A percentile compares a stretch with the other conserved stretches of the same genome.
phyloP scores from a whole-genome alignment of 2,113 vertebrate genomes.

The Corythoichthys intestinalis region DNA sequence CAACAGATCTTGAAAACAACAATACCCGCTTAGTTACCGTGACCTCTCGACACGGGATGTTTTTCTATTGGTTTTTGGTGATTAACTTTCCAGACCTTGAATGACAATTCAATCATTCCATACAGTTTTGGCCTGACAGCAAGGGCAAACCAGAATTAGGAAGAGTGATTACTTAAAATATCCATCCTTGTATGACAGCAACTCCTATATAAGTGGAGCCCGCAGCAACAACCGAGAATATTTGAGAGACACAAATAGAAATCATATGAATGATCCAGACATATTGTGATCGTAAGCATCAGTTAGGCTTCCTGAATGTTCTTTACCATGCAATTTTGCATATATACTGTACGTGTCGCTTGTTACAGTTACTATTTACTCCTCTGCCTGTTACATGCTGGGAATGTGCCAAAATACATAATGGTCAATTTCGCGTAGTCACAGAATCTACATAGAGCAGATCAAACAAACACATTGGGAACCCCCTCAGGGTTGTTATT shows the following conservation, averaged over 20 bases:
- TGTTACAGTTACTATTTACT: constrained; percentile 3
- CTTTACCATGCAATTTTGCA: constrained; percentile 38
- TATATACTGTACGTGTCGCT: constrained; percentile 13
- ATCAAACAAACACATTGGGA: constrained; percentile 38
- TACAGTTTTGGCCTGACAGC: constrained; percentile 12
- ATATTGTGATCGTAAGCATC: constrained; percentile 29
- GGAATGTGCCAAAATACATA: constrained; percentile 60
- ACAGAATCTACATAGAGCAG: constrained; percentile 44
- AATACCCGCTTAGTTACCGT: constrained; percentile 54
- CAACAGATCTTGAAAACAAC: constrained; percentile 53
- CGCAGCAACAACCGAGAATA: constrained; percentile 26
- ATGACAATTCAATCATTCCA: constrained; percentile 22
- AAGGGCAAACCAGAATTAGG: constrained; percentile 15
- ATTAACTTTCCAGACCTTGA: constrained; percentile 38
- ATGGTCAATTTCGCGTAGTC: constrained; percentile 51
- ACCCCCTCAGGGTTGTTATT: constrained; percentile 51
- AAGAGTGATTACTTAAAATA: constrained; percentile 25
- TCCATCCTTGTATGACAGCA: constrained; percentile 19
- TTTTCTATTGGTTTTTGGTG: constrained; percentile 65
- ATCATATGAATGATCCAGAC: constrained; percentile 46
- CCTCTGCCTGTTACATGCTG: constrained; percentile 40
- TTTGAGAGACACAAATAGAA: constrained; percentile 47
- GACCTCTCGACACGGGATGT: constrained; percentile 64
- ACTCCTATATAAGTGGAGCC: constrained; percentile 15
- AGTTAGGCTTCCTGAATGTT: constrained; percentile 33